A percentile compares a stretch with the other conserved stretches of the same genome.
These are phyloP conservation scores for Pollicipes pollicipes DNA, from an alignment of 1,140 invertebrate genomes.

Conservation along the genomic window DNA sequence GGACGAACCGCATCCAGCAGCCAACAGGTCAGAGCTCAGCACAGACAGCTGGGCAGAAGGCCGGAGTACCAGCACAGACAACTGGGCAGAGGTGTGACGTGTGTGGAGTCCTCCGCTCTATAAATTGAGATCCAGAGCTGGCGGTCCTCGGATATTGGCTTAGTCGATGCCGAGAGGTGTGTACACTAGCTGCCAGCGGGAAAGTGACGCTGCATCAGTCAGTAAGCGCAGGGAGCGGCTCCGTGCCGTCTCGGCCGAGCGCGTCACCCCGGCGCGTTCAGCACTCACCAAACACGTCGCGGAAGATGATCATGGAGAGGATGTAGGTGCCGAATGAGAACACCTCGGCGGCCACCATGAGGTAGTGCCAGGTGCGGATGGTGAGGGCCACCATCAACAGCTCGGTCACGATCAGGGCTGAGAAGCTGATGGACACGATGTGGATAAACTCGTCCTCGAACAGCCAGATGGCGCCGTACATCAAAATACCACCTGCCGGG, in stretches of 20 bases:
- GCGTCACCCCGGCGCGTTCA: conserved; percentile 23
- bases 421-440: conserved; percentile 97
- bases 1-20: no score
- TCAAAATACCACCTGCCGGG: conserved; percentile 86
- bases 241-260: background rate
- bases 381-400: conserved; percentile 97
- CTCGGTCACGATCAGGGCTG: conserved; percentile 90
- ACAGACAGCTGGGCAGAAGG: no score
- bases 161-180: no score
- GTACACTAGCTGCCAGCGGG: no score
- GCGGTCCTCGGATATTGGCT: no score
- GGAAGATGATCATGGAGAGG: conserved; percentile 66
- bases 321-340: conserved; percentile 73
- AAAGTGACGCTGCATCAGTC: no score
- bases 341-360: conserved; percentile 92
- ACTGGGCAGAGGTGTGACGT: no score
- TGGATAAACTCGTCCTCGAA: conserved; percentile 99
- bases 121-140: no score
- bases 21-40: no score
- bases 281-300: conserved; percentile 74
- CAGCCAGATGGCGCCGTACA: conserved; percentile 92
- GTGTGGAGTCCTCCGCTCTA: no score
- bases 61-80: no score
- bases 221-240: no score
- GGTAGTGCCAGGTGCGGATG: conserved; percentile 48